Evolutionary conservation across 1,140 invertebrate species (phyloP), one percentile per base, ranked within the genome.

Genomic region (Euwallacea similis): DNA sequence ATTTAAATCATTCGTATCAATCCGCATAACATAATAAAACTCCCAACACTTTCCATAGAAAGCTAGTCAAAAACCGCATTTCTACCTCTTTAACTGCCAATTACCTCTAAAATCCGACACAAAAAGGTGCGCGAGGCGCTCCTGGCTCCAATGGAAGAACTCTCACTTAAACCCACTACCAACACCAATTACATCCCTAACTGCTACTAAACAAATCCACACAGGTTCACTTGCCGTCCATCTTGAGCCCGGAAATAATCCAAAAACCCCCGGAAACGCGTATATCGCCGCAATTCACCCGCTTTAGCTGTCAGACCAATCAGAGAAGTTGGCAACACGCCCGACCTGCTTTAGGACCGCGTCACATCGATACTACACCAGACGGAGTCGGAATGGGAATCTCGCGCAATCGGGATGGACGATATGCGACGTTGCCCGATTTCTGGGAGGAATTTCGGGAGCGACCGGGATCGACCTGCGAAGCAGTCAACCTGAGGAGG

Each of bases 331-430:
- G 58, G 55, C 63, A 67, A 43, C 66, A 70, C 69, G 60, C 66
- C 64, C 50, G 53, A 42, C 44, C 67, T 44, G 59, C 55, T 69
- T 60, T 56, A 53, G 47, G 54, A 55, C 74, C 74, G 74, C 71
- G 71, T 58, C 71, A 69, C 71, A 75, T 72, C 71, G 67, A 75
- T 75, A 75, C 74, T 72, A 71, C 53, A 55, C 21, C 21, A 44
- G 68, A 50, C 58, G n/a, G 68, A 63, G 41, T 60, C 58, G n/a
- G 68, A 63, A 53, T 60, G 11, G 46, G 41, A 16, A 8, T 70
- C 21, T 53, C 68, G 68, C 68, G 68, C 68, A 70, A 55, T 63
- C 68, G 59, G 60, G 59, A 70, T 61, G 41, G 47, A 47, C 59
- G 42, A n/a, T 4, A 33, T 16, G 68, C 68, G 21, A 42, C 42